Evolutionary conservation across 2,888 invertebrate species (phyloP), one percentile per base, ranked within the genome.

Genomic region (Caenorhabditis afra): DNA sequence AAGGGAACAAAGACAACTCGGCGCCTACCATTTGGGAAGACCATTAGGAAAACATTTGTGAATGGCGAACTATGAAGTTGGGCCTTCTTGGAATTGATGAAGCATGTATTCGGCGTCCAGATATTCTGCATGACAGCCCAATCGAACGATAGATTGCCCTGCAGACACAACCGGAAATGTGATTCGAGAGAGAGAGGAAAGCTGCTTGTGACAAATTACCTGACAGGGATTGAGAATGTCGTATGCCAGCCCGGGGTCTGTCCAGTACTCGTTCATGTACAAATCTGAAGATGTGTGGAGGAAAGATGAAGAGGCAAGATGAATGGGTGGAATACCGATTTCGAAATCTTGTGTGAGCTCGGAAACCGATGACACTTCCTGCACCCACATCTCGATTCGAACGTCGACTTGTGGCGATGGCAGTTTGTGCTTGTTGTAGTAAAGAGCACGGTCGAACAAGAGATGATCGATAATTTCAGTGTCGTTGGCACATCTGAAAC

Each of bases 261-360:
- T 86, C 90, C 90, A 90, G 65, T 88, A 89, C 76, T 90, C 90
- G 77, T 90, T 90, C 76, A 90, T 87, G 73, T 90, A 90, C 67
- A 90, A 77, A 86, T 90, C 90, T 89, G 77, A 18, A 87, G 81
- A 44, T 1, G n/a, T n/a, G n/a, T n/a, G 3, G 20, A 41, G 39
- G 12, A 14, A n/a, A 49, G 18, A 41, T 14, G 18, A 4, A 2
- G 45, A 16, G 45, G 20, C 29, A 18, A 12, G 12, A 37, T 23
- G 16, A 14, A 47, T 3, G 12, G 16, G 41, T 41, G 57, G 29
- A 29, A 29, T 23, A 87, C 88, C 88, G 41, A 88, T 87, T 76
- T 89, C 89, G 77, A 90, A 90, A 74, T 90, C 90, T 55, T 89
- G 88, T 20, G 90, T 90, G 67, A 89, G 41, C 78, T 90, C 90